phyloP scores from a whole-genome alignment of 2,113 vertebrate species.

The Xyrauchen texanus region DNA sequence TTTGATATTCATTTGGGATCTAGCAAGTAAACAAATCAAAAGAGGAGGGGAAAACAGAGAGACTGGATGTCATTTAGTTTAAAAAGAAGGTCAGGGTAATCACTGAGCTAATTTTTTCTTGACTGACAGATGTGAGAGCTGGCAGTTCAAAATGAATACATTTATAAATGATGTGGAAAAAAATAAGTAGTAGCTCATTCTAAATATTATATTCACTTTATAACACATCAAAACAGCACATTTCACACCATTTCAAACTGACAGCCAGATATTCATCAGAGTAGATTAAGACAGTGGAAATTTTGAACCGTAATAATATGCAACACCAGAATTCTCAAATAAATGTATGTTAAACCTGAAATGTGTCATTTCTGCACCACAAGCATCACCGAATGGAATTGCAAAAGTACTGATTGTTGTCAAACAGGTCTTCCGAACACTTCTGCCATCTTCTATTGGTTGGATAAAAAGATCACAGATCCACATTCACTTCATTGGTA shows the following conservation, averaged over 20 bases:
- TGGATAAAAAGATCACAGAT: too few species aligned
- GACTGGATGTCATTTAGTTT: not conserved
- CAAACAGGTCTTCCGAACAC: too few species aligned
- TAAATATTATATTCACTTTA: not conserved
- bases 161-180: conserved; percentile 21
- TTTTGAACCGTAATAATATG: too few species aligned
- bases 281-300: not conserved
- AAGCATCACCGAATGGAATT: too few species aligned
- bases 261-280: not conserved
- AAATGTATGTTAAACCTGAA: too few species aligned
- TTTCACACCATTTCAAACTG: not conserved
- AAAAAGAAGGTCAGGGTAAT: not conserved
- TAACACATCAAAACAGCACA: too few species aligned
- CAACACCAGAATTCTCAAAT: too few species aligned
- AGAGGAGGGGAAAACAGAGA: not conserved
- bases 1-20: conserved; percentile 18
- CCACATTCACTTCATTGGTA: too few species aligned
- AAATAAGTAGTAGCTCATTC: not conserved
- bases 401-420: too few species aligned
- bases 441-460: too few species aligned
- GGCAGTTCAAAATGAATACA: conserved; percentile 24
- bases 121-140: not conserved
- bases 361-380: too few species aligned
- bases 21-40: conserved; percentile 21
- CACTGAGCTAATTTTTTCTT: not conserved